Conservation (phyloP, 2,113 vertebrate species). For the Myotis davidii region DNA sequence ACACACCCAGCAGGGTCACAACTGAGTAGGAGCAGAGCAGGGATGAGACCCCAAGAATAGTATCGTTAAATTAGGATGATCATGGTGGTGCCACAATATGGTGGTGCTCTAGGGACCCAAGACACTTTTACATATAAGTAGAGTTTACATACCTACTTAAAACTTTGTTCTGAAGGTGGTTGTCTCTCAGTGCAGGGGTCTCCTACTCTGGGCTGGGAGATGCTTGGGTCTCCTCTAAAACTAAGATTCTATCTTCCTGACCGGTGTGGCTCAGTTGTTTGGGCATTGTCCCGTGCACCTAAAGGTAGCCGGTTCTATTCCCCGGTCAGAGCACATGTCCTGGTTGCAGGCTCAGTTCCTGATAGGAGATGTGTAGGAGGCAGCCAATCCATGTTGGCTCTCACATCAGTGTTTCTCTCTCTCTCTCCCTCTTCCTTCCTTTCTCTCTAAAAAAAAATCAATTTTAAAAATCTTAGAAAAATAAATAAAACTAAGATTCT, state of each 20-base stretch:
- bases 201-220: not conserved
- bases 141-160: not conserved
- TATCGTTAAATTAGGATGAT: not conserved
- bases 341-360: too few species aligned
- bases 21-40: not conserved
- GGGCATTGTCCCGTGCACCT: too few species aligned
- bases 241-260: not conserved
- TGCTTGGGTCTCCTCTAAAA: not conserved
- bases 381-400: too few species aligned
- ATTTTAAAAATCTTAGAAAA: too few species aligned
- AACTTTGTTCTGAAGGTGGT: not conserved
- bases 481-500: not conserved
- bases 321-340: too few species aligned
- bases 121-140: not conserved
- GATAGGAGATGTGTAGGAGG: too few species aligned
- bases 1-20: not conserved
- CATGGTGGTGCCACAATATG: not conserved
- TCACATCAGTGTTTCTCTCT: too few species aligned
- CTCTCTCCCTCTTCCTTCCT: too few species aligned
- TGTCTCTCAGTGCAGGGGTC: not conserved
- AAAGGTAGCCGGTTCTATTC: too few species aligned
- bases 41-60: not conserved
- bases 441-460: too few species aligned
- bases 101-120: not conserved
- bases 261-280: too few species aligned